Conservation (phyloP, 2,113 vertebrate genomes). For the Vulpes lagopus region DNA sequence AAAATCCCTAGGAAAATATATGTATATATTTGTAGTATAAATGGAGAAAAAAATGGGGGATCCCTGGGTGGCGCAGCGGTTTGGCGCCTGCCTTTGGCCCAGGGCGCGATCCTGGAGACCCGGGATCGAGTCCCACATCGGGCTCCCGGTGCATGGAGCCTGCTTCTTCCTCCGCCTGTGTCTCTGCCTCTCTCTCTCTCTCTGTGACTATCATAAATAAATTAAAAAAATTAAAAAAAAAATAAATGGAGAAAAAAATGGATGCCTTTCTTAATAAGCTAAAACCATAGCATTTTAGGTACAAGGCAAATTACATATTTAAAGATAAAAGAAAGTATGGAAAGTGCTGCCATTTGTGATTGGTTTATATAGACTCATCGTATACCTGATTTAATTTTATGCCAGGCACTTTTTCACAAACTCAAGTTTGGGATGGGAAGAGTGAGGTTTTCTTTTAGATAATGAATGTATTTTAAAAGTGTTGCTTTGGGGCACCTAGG, state of each 20-base stretch:
- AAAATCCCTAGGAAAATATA: background rate
- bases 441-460: slow-evolving; percentile 45
- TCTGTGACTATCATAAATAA: too few species aligned
- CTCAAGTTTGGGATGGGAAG: slow-evolving; percentile 17
- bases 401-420: slow-evolving; percentile 52
- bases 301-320: slow-evolving; percentile 35
- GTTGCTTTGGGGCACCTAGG: background rate
- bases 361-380: background rate
- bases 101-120: too few species aligned
- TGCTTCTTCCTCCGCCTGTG: too few species aligned
- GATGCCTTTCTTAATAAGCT: slow-evolving; percentile 3
- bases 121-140: too few species aligned
- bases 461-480: slow-evolving; percentile 30
- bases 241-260: background rate
- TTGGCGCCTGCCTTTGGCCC: too few species aligned
- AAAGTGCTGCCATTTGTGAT: background rate
- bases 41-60: background rate
- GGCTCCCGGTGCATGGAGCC: too few species aligned
- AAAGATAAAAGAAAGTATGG: slow-evolving; percentile 42
- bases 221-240: too few species aligned
- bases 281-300: slow-evolving; percentile 36
- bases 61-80: too few species aligned
- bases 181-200: too few species aligned
- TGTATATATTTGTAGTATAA: background rate
- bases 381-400: slow-evolving; percentile 56